A percentile compares a stretch with the other conserved stretches of the same genome.
phyloP scores from a whole-genome alignment of 2,888 invertebrate genomes.

The Blastobasis lacticolella region DNA sequence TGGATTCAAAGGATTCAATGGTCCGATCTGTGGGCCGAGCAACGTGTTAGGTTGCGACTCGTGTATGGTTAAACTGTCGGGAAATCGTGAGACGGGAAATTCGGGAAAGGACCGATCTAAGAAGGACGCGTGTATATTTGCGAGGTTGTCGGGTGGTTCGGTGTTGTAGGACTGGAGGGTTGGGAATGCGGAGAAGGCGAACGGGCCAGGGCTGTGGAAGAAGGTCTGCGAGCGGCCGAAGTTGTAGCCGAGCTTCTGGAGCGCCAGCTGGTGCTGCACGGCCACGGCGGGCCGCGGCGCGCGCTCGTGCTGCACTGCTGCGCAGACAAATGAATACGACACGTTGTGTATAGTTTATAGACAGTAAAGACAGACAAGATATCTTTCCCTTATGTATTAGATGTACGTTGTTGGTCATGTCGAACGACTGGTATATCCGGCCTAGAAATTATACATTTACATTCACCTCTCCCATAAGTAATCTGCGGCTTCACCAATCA shows the following conservation, averaged over 20 bases:
- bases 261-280: conserved; percentile 55
- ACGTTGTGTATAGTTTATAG: too few species aligned
- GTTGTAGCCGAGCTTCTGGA: conserved; percentile 63
- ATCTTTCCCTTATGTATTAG: too few species aligned
- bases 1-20: conserved; percentile 40
- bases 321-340: background rate
- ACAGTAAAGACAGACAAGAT: too few species aligned
- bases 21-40: conserved; percentile 32
- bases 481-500: too few species aligned
- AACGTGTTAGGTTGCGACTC: conserved; percentile 29
- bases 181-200: conserved; percentile 39
- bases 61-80: conserved; percentile 21
- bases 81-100: conserved; percentile 32
- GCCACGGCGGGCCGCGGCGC: conserved; percentile 78
- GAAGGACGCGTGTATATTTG: conserved; percentile 31
- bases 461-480: too few species aligned
- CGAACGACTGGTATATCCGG: too few species aligned
- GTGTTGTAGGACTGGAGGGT: conserved; percentile 37
- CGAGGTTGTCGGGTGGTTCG: conserved; percentile 32
- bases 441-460: too few species aligned
- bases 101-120: conserved; percentile 45
- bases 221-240: conserved; percentile 42
- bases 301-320: conserved; percentile 94
- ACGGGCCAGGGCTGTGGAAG: conserved; percentile 32
- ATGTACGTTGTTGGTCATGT: too few species aligned